Conservation (phyloP, 2,888 invertebrate genomes). For the Campopleginae sp. region DNA sequence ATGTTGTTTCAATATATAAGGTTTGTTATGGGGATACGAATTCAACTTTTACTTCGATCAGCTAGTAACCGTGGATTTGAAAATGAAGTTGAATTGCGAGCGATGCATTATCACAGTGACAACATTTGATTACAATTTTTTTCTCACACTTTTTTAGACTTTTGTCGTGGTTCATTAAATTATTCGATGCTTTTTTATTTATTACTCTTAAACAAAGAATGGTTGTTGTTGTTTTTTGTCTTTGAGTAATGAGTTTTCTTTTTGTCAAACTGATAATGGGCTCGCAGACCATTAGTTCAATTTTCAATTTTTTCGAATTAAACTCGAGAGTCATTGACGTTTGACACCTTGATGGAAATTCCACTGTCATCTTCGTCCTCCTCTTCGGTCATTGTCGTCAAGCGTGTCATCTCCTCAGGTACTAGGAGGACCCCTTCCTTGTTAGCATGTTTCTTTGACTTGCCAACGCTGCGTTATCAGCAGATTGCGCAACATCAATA, state of each 20-base stretch:
- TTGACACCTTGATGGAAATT: slow-evolving; percentile 87
- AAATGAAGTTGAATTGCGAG: neutral
- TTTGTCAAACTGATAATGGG: too few species aligned
- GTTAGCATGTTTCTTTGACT: slow-evolving; percentile 89
- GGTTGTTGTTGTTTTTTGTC: neutral
- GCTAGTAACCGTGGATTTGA: neutral
- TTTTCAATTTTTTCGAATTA: neutral
- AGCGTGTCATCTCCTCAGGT: slow-evolving; percentile 87
- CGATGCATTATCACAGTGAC: slow-evolving; percentile 15
- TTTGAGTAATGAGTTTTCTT: too few species aligned
- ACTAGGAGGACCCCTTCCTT: slow-evolving; percentile 87
- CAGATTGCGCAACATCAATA: neutral
- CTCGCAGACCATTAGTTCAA: neutral
- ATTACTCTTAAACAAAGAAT: too few species aligned
- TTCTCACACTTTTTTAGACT: neutral
- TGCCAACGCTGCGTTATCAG: slow-evolving; percentile 84
- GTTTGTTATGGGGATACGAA: neutral
- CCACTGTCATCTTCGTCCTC: slow-evolving; percentile 90
- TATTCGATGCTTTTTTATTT: too few species aligned
- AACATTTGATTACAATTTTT: slow-evolving; percentile 21
- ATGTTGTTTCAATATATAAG: neutral
- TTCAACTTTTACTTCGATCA: neutral
- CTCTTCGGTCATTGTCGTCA: slow-evolving; percentile 95
- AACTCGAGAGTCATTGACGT: slow-evolving; percentile 77
- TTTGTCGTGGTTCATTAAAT: neutral